phyloP scores from a whole-genome alignment of 2,888 invertebrate species.

The Amblyjoppa proteus region DNA sequence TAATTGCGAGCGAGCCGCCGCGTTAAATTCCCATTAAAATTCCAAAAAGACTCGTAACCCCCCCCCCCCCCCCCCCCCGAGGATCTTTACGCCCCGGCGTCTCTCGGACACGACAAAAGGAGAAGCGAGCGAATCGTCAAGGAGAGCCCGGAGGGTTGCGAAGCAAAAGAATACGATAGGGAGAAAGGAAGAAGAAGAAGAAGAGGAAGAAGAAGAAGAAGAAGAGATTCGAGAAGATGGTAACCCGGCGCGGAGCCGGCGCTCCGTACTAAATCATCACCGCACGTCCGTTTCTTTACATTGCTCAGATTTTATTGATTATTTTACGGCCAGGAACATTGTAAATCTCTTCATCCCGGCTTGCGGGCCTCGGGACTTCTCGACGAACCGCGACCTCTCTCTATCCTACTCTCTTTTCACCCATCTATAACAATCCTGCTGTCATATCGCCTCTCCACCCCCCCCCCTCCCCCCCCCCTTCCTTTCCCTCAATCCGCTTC shows the following conservation, averaged over 20 bases:
- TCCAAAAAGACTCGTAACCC: constrained; percentile 9
- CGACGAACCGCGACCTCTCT: constrained; percentile 46
- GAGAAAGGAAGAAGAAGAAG: not conserved
- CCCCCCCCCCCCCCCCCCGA: not conserved
- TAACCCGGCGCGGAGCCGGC: constrained; percentile 65
- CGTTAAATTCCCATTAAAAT: constrained; percentile 1
- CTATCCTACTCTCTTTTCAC: constrained; percentile 39
- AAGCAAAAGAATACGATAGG: constrained; percentile 33
- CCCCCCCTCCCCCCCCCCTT: not conserved
- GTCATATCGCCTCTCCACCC: constrained; percentile 30
- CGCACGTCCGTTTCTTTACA: constrained; percentile 84
- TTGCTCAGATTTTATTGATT: constrained; percentile 84
- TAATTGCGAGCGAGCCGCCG: constrained; percentile 13
- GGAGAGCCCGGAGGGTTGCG: constrained; percentile 49
- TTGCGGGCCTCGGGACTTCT: constrained; percentile 62
- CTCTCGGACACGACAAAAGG: constrained; percentile 34
- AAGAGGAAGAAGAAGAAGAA: not conserved
- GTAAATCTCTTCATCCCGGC: constrained; percentile 84
- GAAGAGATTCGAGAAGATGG: constrained; percentile 48
- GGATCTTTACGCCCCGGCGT: constrained; percentile 20
- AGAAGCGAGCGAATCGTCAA: constrained; percentile 14
- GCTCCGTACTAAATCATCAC: constrained; percentile 82
- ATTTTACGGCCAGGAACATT: constrained; percentile 84
- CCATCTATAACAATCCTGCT: constrained; percentile 35
- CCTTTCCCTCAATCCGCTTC: not conserved